Evolutionary conservation across 2,797 vertebrate genomes (phyloP).

Genomic region (Gephyroberyx darwinii): DNA sequence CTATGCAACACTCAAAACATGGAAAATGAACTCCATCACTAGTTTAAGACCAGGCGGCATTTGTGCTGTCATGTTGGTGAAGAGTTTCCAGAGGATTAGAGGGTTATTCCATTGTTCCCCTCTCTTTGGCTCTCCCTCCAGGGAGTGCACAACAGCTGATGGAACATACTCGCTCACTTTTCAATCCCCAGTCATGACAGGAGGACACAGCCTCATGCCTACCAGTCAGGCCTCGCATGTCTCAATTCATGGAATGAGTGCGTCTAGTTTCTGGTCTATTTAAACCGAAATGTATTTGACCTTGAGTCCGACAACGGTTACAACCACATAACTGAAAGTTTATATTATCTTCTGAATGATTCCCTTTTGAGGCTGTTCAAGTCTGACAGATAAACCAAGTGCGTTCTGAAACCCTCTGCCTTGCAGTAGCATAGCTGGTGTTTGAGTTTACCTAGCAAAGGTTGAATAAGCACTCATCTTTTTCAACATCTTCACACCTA

Average conservation of each 20-base stretch:
- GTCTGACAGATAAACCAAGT: too few relatives aligned
- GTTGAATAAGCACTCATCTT: too few relatives aligned
- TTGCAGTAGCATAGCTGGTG: too few relatives aligned
- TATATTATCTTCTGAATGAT: too few relatives aligned
- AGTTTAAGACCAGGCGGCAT: constrained; percentile 30
- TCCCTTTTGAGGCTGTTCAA: too few relatives aligned
- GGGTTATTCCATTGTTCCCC: constrained; percentile 46
- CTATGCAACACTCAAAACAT: constrained; percentile 42
- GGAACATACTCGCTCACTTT: constrained; percentile 70
- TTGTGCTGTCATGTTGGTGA: constrained; percentile 43
- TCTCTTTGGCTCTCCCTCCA: constrained; percentile 43
- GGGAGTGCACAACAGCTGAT: constrained; percentile 72
- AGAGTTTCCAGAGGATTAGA: constrained; percentile 70
- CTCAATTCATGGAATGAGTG: not conserved
- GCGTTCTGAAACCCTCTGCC: too few relatives aligned
- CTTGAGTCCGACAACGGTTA: not conserved
- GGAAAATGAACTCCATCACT: constrained; percentile 37
- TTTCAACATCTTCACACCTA: too few relatives aligned
- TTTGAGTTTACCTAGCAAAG: too few relatives aligned
- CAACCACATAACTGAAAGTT: not conserved
- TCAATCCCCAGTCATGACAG: constrained; percentile 14
- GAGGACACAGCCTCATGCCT: constrained; percentile 6
- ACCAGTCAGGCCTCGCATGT: constrained; percentile 7
- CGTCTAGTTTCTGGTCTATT: constrained; percentile 2
- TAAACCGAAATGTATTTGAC: not conserved